phyloP scores from a whole-genome alignment of 2,113 vertebrate genomes.

The Dolichallabes microphthalmus region DNA sequence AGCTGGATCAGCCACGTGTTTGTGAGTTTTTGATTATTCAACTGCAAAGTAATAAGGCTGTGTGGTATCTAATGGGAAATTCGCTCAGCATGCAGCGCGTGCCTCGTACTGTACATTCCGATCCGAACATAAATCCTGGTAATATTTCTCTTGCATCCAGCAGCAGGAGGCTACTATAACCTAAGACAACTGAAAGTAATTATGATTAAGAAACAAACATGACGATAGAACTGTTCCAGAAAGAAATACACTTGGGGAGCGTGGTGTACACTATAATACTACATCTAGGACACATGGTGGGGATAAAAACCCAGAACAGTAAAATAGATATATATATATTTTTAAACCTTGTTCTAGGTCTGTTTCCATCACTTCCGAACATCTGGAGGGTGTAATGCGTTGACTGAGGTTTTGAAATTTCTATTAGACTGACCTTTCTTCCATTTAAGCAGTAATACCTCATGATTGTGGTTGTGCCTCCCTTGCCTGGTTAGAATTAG shows the following conservation, averaged over 20 bases:
- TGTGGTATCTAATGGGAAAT: constrained; percentile 10
- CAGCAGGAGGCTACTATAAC: neutral
- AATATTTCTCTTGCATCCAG: neutral
- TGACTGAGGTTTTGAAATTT: neutral
- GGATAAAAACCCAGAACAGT: neutral
- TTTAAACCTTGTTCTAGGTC: neutral
- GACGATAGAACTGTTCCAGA: neutral
- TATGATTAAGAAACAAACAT: neutral
- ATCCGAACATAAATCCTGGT: constrained; percentile 34
- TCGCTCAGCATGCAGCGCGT: neutral
- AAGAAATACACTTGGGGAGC: neutral
- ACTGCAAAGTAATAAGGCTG: neutral
- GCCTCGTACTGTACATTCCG: constrained; percentile 6
- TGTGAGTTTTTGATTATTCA: neutral
- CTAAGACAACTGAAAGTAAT: constrained; percentile 19
- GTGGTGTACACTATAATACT: neutral
- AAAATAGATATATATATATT: neutral
- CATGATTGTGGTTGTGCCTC: neutral
- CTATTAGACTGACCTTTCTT: neutral
- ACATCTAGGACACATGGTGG: neutral
- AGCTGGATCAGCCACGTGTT: constrained; percentile 15
- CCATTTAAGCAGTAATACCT: neutral
- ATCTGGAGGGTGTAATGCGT: neutral
- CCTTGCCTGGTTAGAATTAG: neutral
- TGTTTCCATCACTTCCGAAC: neutral